Percentiles rank a stretch among this genome's conserved stretches.
Evolutionary conservation across 2,113 vertebrate genomes (phyloP).

Genomic region (Petrocephalus zakoni): DNA sequence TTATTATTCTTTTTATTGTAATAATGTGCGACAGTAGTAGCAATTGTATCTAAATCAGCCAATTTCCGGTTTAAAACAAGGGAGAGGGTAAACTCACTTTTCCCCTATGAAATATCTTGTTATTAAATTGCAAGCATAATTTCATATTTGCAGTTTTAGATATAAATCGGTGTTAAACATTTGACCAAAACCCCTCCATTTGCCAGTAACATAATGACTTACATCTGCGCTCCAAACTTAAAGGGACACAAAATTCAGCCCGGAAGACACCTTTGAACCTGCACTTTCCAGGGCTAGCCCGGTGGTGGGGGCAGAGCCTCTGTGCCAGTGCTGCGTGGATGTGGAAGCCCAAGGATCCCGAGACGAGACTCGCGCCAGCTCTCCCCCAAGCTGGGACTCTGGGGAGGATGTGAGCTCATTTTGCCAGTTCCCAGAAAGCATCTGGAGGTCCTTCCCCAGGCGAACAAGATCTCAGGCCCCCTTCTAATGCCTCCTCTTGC

Average conservation of each 20-base stretch:
- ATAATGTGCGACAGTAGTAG: neutral
- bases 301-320: neutral
- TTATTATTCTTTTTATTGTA: neutral
- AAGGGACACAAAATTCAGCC: neutral
- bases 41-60: neutral
- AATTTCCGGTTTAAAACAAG: neutral
- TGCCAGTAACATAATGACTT: neutral
- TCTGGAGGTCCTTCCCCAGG: slow-evolving; percentile 17
- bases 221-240: neutral
- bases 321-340: neutral
- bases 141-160: neutral
- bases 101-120: neutral
- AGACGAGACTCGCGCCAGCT: neutral
- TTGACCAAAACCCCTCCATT: neutral
- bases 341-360: neutral
- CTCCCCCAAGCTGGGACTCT: neutral
- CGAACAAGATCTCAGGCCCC: slow-evolving; percentile 20
- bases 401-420: neutral
- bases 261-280: neutral
- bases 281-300: neutral
- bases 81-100: neutral
- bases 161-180: neutral
- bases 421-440: neutral
- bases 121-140: neutral
- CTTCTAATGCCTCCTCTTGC: slow-evolving; percentile 15